Base-by-base conservation (phyloP, 2,888 invertebrate species). In the Archips xylosteana region DNA sequence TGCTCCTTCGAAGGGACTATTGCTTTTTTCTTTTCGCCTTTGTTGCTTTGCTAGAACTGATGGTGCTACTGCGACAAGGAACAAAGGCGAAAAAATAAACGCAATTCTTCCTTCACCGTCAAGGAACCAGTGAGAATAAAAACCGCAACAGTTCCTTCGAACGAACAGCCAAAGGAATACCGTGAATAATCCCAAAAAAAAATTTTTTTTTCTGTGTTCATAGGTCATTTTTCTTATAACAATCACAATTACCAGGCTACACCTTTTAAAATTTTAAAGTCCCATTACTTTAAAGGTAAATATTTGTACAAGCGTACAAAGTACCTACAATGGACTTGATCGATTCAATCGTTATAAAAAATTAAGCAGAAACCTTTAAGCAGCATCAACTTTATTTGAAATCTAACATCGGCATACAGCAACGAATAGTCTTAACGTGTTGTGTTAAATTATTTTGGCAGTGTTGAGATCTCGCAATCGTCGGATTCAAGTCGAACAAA, bases 401-500 rank as follows among this genome's bases (percentile, higher is more conserved):
- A 49, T 49, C 4, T n/a, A 13, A 49, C 49, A n/a, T n/a, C 49
- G 13, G 13, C n/a, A 13, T 49, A n/a, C 47, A 4, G 47, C 12
- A 47, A 13, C 49, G 12, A 10, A 47, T 12, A 12, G n/a, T 54
- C 54, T 54, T 54, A 54, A 49, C n/a, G 4, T 49, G 12, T 10
- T 45, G 54, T 23, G 23, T 54, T 15, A 61, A 51, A 36, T 23
- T 59, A 61, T 64, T 47, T 64, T 42, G 8, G 59, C 51, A 64
- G 32, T n/a, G 57, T 57, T 32, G 32, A 64, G 47, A 64, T 67
- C 45, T 72, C 68, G 57, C 68, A 73, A 68, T 57, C 54, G 34
- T 60, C 32, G 71, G 39, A 60, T 23, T 57, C 66, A 66, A 42
- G 36, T 32, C 62, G 59, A 49, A 67, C 71, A 67, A 66, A 75